A percentile compares a stretch with the other conserved stretches of the same genome.
phyloP scores from a whole-genome alignment of 1,140 invertebrate genomes.

The Ceratina calcarata region DNA sequence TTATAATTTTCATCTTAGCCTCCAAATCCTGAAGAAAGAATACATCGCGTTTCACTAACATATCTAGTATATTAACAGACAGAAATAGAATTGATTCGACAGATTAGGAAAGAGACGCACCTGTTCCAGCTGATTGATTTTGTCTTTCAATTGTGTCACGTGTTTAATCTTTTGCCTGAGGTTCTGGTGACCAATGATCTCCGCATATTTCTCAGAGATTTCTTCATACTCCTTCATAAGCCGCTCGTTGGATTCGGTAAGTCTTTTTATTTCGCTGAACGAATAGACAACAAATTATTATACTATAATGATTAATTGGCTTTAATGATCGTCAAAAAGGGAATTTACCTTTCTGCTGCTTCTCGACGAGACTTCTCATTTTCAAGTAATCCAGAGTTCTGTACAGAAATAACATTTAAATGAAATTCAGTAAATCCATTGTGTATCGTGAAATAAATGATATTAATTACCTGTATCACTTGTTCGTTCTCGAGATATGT shows the following conservation, averaged over 20 bases:
- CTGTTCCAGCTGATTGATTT: conserved; percentile 81
- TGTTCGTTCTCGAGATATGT: conserved; percentile 57
- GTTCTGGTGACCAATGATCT: conserved; percentile 85
- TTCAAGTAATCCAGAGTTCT: conserved; percentile 51
- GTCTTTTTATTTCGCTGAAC: conserved; percentile 63
- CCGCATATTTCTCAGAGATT: conserved; percentile 82
- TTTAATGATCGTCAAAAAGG: conserved; percentile 5
- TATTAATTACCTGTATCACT: conserved; percentile 50
- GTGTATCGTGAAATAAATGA: neutral
- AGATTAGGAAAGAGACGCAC: conserved; percentile 74
- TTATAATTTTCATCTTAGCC: conserved; percentile 66
- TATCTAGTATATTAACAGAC: neutral
- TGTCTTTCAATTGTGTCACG: conserved; percentile 83
- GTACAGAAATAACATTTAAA: neutral
- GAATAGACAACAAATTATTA: conserved; percentile 27
- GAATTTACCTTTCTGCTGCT: conserved; percentile 63
- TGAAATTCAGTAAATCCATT: conserved; percentile 5
- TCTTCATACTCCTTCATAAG: conserved; percentile 79
- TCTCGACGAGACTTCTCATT: conserved; percentile 63
- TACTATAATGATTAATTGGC: neutral
- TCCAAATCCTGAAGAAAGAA: conserved; percentile 71
- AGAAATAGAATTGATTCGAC: neutral
- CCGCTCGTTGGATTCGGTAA: conserved; percentile 61
- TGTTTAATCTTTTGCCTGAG: conserved; percentile 86
- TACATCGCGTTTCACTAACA: neutral